Evolutionary conservation across 2,113 vertebrate genomes (phyloP).

Genomic region (Heterotis niloticus): DNA sequence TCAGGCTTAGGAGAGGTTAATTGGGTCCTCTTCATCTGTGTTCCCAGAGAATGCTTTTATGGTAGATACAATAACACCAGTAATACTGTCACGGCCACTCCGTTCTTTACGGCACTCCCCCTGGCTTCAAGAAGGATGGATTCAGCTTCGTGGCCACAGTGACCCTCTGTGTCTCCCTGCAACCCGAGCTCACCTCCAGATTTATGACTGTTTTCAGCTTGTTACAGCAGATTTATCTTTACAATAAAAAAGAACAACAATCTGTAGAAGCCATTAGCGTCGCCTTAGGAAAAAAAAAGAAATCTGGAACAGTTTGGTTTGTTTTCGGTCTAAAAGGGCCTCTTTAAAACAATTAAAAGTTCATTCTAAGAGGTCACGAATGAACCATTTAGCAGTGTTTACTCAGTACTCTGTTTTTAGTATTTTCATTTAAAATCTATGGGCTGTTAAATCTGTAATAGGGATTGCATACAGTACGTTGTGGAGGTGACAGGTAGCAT

Average conservation of each 20-base stretch:
- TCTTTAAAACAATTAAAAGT: background rate
- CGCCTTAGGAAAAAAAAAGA: background rate
- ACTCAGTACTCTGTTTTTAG: background rate
- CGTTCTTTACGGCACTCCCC: slow-evolving; percentile 50
- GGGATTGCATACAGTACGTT: too few species aligned
- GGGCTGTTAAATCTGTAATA: background rate
- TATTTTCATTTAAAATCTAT: background rate
- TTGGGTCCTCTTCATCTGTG: slow-evolving; percentile 48
- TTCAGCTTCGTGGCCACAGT: slow-evolving; percentile 56
- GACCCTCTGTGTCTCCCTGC: slow-evolving; percentile 61
- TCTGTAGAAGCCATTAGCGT: slow-evolving; percentile 70
- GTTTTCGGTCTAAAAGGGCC: background rate
- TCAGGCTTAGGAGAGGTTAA: slow-evolving; percentile 49
- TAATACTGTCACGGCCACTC: slow-evolving; percentile 57
- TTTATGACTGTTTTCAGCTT: slow-evolving; percentile 75
- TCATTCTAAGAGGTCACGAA: background rate
- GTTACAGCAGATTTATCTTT: slow-evolving; percentile 77
- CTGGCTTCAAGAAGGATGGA: slow-evolving; percentile 49
- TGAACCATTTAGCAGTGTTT: background rate
- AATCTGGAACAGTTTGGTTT: slow-evolving; percentile 10
- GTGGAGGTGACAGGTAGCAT: too few species aligned
- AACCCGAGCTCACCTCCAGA: slow-evolving; percentile 56
- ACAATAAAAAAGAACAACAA: slow-evolving; percentile 75
- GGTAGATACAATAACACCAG: slow-evolving; percentile 57
- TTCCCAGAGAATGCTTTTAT: slow-evolving; percentile 52